A percentile compares a stretch with the other conserved stretches of the same genome.
phyloP scores from a whole-genome alignment of 1,140 invertebrate species.

The Thaumatotibia leucotreta region DNA sequence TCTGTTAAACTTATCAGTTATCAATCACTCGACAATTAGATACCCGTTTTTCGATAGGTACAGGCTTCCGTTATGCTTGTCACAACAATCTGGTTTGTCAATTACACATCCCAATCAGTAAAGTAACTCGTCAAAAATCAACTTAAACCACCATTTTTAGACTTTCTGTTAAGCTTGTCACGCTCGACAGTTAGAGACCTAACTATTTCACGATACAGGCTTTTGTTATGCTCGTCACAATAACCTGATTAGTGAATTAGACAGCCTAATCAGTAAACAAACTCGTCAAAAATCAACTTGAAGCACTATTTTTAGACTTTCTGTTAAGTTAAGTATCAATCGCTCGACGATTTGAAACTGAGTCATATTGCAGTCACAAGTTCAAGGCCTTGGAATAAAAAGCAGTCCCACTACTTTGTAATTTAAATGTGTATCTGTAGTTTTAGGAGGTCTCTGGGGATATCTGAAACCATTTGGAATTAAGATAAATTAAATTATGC shows the following conservation, averaged over 20 bases:
- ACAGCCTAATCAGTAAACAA: background rate
- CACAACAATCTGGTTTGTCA: background rate
- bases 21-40: background rate
- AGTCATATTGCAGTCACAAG: background rate
- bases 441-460: background rate
- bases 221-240: conserved; percentile 3
- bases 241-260: background rate
- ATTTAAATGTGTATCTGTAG: background rate
- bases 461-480: background rate
- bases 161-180: background rate
- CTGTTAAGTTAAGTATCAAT: no score
- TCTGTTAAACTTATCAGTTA: conserved; percentile 1
- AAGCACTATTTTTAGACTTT: background rate
- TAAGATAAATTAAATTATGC: background rate
- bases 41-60: no score
- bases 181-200: no score
- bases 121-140: background rate
- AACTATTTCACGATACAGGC: background rate
- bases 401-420: background rate
- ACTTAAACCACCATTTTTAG: background rate
- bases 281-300: background rate
- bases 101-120: background rate
- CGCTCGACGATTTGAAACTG: background rate
- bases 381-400: background rate
- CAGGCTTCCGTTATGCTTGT: background rate